Conservation (phyloP, 2,888 invertebrate species). For the Aphidoletes aphidimyza region DNA sequence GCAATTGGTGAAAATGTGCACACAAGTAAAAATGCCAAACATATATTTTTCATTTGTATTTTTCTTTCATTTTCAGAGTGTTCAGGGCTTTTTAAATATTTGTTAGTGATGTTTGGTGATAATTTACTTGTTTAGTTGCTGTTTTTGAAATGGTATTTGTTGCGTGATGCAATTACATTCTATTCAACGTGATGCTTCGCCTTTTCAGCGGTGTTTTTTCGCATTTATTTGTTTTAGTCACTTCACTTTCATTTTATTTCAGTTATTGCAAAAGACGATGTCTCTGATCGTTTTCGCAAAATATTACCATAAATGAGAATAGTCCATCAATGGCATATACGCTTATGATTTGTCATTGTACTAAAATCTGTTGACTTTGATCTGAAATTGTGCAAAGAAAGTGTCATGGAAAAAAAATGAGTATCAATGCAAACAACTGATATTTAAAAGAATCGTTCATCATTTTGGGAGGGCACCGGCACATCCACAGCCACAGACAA, state of each 20-base stretch:
- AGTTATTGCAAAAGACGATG: background rate
- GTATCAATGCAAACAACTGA: background rate
- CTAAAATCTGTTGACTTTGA: background rate
- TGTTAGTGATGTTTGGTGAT: background rate
- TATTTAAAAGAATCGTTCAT: background rate
- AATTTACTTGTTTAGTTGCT: background rate
- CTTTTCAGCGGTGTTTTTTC: background rate
- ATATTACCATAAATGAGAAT: slow-evolving; percentile 24
- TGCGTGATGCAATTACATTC: background rate
- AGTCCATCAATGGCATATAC: slow-evolving; percentile 11
- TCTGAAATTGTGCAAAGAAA: background rate
- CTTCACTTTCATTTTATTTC: slow-evolving; percentile 25
- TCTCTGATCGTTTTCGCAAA: background rate
- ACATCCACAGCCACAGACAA: too few species aligned
- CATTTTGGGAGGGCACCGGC: too few species aligned
- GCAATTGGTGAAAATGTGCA: background rate
- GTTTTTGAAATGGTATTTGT: background rate
- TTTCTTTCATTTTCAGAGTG: background rate
- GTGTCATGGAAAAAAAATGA: background rate
- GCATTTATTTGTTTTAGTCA: background rate
- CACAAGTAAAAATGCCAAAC: background rate
- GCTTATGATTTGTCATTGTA: background rate
- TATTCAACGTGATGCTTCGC: background rate
- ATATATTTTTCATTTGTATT: background rate
- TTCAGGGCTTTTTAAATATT: background rate